Evolutionary conservation across 2,797 vertebrate genomes (phyloP).

Genomic region (Tragelaphus eurycerus): DNA sequence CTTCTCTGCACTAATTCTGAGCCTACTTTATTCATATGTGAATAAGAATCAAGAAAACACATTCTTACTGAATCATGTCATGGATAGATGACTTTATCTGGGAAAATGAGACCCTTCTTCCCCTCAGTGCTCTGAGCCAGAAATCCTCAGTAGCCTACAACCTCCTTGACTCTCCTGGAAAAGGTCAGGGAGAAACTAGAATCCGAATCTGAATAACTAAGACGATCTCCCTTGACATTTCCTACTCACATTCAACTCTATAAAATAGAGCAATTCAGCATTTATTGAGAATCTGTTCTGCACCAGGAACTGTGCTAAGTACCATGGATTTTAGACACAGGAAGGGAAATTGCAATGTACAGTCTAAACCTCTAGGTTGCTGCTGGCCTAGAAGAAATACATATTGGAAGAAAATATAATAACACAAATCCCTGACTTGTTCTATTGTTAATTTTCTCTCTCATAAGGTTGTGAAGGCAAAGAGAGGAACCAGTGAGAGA

Average conservation of each 20-base stretch:
- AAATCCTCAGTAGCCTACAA: neutral
- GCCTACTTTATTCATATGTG: neutral
- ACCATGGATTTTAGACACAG: neutral
- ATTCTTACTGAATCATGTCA: neutral
- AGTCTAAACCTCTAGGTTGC: neutral
- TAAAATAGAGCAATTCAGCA: neutral
- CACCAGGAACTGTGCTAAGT: neutral
- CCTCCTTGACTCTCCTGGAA: neutral
- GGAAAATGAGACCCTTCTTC: neutral
- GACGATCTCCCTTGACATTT: neutral
- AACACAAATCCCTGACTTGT: neutral
- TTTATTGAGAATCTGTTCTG: neutral
- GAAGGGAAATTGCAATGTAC: neutral
- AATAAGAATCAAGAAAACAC: neutral
- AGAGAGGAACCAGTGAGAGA: neutral
- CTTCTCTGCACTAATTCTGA: neutral
- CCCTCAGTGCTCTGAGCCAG: neutral
- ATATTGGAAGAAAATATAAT: neutral
- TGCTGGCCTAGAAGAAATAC: neutral
- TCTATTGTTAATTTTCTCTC: neutral
- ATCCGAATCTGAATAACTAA: constrained; percentile 11
- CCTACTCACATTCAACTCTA: neutral
- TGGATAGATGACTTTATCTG: neutral
- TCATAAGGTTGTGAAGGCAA: neutral
- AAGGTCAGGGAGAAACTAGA: neutral